Conservation (phyloP, 1,140 invertebrate genomes). For the Laupala kohalensis region DNA sequence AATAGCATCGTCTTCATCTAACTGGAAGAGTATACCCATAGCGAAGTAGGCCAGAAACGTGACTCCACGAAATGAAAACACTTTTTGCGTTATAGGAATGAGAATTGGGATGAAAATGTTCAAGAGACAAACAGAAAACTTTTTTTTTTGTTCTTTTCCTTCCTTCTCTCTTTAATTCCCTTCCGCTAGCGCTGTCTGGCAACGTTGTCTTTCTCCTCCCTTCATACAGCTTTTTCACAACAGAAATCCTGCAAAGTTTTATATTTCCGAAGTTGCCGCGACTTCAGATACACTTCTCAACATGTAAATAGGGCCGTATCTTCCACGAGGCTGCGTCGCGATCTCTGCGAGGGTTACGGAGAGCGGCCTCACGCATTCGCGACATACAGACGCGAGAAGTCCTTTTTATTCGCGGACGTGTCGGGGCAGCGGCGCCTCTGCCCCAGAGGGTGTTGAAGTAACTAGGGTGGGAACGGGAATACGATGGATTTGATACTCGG, state of each 20-base stretch:
- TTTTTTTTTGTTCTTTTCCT: background rate
- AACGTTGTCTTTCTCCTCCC: background rate
- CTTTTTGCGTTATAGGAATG: background rate
- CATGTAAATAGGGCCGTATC: background rate
- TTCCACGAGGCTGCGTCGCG: background rate
- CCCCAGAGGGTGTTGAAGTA: background rate
- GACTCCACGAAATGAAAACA: background rate
- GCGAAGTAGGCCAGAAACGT: background rate
- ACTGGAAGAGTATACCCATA: too few species aligned
- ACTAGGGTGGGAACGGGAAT: background rate
- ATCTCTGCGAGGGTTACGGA: background rate
- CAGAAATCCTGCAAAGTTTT: background rate
- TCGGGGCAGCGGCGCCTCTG: background rate
- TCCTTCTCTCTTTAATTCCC: background rate
- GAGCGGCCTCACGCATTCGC: background rate
- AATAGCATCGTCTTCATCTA: too few species aligned
- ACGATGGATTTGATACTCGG: too few species aligned
- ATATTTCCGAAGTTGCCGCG: background rate
- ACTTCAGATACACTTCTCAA: background rate
- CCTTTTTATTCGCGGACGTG: too few species aligned
- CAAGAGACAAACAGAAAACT: background rate
- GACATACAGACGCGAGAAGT: too few species aligned
- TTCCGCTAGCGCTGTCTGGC: background rate
- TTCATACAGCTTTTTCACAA: background rate
- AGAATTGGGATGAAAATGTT: background rate